Evolutionary conservation across 2,113 vertebrate genomes (phyloP).

Genomic region (Odobenus rosmarus): DNA sequence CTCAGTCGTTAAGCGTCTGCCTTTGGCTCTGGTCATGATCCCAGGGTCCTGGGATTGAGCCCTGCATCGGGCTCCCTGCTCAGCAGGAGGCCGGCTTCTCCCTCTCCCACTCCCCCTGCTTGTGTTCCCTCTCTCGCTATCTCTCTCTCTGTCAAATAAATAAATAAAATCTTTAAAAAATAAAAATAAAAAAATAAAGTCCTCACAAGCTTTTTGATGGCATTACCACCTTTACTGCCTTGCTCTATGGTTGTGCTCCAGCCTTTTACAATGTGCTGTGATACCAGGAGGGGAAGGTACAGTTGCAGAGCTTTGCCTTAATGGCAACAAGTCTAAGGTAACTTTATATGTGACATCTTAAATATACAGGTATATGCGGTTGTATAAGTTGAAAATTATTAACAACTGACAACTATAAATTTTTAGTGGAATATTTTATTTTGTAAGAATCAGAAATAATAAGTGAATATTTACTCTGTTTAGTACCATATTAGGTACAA

Average conservation of each 20-base stretch:
- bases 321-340: neutral
- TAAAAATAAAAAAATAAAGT: neutral
- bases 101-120: too few species aligned
- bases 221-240: neutral
- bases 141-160: too few species aligned
- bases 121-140: too few species aligned
- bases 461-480: neutral
- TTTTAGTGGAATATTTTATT: conserved; percentile 40
- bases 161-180: too few species aligned
- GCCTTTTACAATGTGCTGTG: neutral
- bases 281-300: neutral
- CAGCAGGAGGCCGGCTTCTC: too few species aligned
- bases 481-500: neutral
- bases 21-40: too few species aligned
- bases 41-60: too few species aligned
- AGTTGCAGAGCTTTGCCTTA: neutral
- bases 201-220: neutral
- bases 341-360: conserved; percentile 22
- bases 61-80: too few species aligned
- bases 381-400: conserved; percentile 35
- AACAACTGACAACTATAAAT: neutral
- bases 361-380: neutral
- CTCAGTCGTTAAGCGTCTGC: too few species aligned
- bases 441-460: neutral
- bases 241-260: neutral